Evolutionary conservation across 2,888 invertebrate species (phyloP), one percentile per base, ranked within the genome.

Genomic region (Melipona beecheii): DNA sequence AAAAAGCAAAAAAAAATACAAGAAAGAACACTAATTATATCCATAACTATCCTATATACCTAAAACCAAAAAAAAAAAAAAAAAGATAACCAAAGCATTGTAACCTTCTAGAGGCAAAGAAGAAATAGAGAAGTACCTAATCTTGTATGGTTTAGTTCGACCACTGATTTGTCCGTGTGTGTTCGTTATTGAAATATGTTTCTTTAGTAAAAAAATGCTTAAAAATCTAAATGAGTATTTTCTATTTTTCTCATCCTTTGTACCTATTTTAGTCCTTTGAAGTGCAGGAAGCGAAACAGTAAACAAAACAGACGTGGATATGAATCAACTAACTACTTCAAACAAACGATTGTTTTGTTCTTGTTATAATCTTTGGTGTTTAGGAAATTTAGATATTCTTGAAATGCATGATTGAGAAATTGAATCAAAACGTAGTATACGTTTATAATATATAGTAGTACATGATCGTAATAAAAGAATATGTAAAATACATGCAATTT

Each of bases 111-210:
- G 93, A 93, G 91, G 90, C 87, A 90, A 90, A 87, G 90, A 89
- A 81, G 86, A 92, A 92, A 92, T 93, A 93, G 91, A 91, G 88
- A 91, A 92, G 89, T 93, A 93, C 93, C 90, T 91, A 91, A 92
- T 92, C 91, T 90, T 90, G 88, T 92, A 93, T 93, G 86, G 85
- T 92, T 93, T 92, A 93, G 91, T 93, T 93, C 90, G 90, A 92
- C 90, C 91, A 93, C 91, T 94, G 93, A 95, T 94, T 95, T 95
- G 95, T 95, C 95, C 95, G 95, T 95, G 95, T 95, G 95, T 95
- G 95, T 95, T 95, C 95, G 95, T 95, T 95, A 95, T 93, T 94
- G 94, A 95, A 95, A 93, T 95, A 95, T 95, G 95, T 95, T 95
- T 95, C 95, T 95, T 95, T 95, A 95, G 95, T 95, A 95, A 95